phyloP scores from a whole-genome alignment of 1,140 invertebrate genomes.

The Dinoponera quadriceps region DNA sequence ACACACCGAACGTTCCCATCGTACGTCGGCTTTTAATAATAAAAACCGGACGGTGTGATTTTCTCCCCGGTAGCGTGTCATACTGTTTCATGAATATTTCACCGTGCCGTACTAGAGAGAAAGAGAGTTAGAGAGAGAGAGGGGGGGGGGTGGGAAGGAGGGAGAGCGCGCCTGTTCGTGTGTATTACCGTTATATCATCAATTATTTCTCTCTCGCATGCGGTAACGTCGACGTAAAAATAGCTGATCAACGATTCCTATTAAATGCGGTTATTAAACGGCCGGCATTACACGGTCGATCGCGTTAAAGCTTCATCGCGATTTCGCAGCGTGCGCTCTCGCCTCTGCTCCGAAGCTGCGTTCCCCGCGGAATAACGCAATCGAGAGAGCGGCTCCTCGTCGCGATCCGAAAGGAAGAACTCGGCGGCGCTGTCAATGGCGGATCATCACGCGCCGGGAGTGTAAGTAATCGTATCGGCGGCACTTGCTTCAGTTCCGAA shows the following conservation, averaged over 20 bases:
- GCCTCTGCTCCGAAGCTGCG: too few relatives aligned
- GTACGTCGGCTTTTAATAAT: constrained; percentile 22
- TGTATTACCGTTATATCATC: constrained; percentile 41
- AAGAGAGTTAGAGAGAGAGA: too few relatives aligned
- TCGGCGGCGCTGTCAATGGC: constrained; percentile 25
- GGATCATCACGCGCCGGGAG: constrained; percentile 15
- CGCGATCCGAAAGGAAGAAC: background rate
- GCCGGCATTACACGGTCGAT: background rate
- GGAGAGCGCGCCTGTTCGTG: too few relatives aligned
- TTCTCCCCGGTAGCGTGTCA: constrained; percentile 14
- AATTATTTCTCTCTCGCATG: constrained; percentile 34
- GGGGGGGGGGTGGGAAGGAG: too few relatives aligned
- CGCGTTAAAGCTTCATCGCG: constrained; percentile 5
- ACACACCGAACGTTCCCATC: constrained; percentile 3
- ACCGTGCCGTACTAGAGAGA: background rate
- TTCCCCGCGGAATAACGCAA: too few relatives aligned
- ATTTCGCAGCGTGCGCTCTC: constrained; percentile 5
- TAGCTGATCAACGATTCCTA: constrained; percentile 25
- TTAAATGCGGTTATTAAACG: background rate
- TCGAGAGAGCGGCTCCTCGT: too few relatives aligned
- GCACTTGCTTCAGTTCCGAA: constrained; percentile 24
- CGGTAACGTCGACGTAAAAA: constrained; percentile 30
- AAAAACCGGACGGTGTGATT: constrained; percentile 28
- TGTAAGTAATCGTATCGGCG: constrained; percentile 39
- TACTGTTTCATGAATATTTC: constrained; percentile 57